Base-by-base conservation (phyloP, 1,140 invertebrate genomes). In the Leptonema lineaticorne region DNA sequence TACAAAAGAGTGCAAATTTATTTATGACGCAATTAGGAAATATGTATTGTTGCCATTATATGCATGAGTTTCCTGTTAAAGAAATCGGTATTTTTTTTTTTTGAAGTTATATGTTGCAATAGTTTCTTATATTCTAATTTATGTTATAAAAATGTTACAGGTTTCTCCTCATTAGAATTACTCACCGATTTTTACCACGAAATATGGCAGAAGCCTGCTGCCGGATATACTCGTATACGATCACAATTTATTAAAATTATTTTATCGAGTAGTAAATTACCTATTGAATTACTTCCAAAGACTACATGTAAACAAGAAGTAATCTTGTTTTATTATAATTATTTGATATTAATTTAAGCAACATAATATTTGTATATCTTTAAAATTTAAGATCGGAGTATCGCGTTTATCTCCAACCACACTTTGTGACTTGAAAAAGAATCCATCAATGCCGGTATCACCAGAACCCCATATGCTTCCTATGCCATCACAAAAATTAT, bases 301-400 rank as follows among this genome's bases (percentile, higher is more conserved):
- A 82, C 81, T 0, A 80, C 81, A 45, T 80, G 80, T 5, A 80
- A 79, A 30, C 80, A 82, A 68, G 81, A 82, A 76, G 81, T 81
- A 74, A 59, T 18, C 5, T 59, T 22, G 5, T n/a, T 41, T 14
- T 14, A 14, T 41, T 11, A 33, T 41, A 14, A n/a, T n/a, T 41
- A 4, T 14, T 41, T 41, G 11, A 41, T 4, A 41, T 41, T 41
- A 24, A 9, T n/a, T n/a, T n/a, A 59, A 14, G 37, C 3, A n/a
- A 9, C 2, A 1, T 41, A 14, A 41, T 63, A 7, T 27, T 58
- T 2, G 30, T 24, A 50, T 41, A 20, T 26, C 60, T 45, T 53
- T 71, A 68, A 0, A 41, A 70, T 66, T 64, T 59, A 41, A 62
- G 22, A 70, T 68, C 26, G 63, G 71, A 68, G 76, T 82, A 26